Percentiles rank a stretch among this genome's conserved stretches.
Conservation (phyloP, 1,140 invertebrate species). For the Manduca sexta region DNA sequence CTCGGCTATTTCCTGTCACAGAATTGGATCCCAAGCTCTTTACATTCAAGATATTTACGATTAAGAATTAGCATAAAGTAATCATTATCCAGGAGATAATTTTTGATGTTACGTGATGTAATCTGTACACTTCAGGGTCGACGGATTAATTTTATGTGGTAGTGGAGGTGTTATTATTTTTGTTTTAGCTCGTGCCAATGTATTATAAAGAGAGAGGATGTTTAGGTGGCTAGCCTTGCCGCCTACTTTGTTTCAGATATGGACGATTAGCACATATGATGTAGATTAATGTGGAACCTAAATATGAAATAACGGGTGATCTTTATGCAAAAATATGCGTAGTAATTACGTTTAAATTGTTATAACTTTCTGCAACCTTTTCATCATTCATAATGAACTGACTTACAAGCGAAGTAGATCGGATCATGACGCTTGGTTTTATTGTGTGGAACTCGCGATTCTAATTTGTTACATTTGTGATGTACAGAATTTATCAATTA, state of each 20-base stretch:
- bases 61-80: slow-evolving; percentile 19
- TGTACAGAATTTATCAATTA: slow-evolving; percentile 47
- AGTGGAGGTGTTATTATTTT: background rate
- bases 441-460: slow-evolving; percentile 44
- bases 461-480: slow-evolving; percentile 51
- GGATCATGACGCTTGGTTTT: slow-evolving; percentile 30
- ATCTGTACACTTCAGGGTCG: background rate
- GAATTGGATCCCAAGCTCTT: slow-evolving; percentile 33
- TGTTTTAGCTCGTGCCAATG: background rate
- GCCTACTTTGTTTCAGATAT: no score
- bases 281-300: no score
- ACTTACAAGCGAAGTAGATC: slow-evolving; percentile 46
- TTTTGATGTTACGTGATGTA: background rate
- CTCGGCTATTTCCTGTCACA: slow-evolving; percentile 46
- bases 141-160: background rate
- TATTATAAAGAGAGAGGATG: background rate
- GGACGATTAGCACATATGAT: no score
- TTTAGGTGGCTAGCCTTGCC: background rate
- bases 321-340: background rate
- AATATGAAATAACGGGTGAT: no score
- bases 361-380: slow-evolving; percentile 5
- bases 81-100: slow-evolving; percentile 5
- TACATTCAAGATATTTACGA: slow-evolving; percentile 27
- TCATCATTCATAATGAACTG: slow-evolving; percentile 3
- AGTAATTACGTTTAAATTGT: slow-evolving; percentile 3